Base-by-base conservation (phyloP, 2,797 vertebrate species). In the Galago senegalensis region DNA sequence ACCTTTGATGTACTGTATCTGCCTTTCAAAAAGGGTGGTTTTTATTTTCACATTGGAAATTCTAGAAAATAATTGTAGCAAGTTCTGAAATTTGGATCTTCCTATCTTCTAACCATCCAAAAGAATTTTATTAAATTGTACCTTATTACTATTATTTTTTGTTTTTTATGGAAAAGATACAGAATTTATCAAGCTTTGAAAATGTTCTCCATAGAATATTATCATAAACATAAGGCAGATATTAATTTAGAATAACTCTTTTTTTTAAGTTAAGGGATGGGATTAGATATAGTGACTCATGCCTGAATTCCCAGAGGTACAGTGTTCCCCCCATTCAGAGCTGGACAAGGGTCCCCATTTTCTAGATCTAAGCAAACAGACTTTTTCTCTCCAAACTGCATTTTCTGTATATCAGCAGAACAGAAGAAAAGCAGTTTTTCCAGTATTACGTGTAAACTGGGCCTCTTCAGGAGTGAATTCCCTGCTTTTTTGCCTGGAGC, bases 31-130 rank as follows among this genome's bases (percentile, higher is more conserved):
- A 95, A 90, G 2, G 92, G 81, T 73, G 20, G 14, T 61, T 83
- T 97, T 96, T 82, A 97, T 97, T 97, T 97, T 96, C 92, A 72
- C 58, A 58, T 96, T 97, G 88, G 40, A 95, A 94, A 94, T 97
- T 81, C 92, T 86, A 90, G 16, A 72, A 97, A 94, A n/a, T 94
- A 98, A 98, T 95, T 97, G 96, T 56, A 91, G 58, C 63, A 67
- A 86, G 40, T 29, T 92, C 60, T 95, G 89, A 97, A 97, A 63
- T 67, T 85, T 34, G 67, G 18, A 87, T 81, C 93, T 94, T 97
- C 31, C 88, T 94, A 63, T 92, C 65, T 63, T 82, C 34, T 96
- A 98, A 96, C 0, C 4, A 96, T 72, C 29, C 25, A 92, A 85
- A 91, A 21, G 70, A 94, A 87, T 60, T 96, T 95, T 75, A 88